Evolutionary conservation across 2,888 invertebrate genomes (phyloP), one percentile per base, ranked within the genome.

Genomic region (Drosophila nr. perissopoda): DNA sequence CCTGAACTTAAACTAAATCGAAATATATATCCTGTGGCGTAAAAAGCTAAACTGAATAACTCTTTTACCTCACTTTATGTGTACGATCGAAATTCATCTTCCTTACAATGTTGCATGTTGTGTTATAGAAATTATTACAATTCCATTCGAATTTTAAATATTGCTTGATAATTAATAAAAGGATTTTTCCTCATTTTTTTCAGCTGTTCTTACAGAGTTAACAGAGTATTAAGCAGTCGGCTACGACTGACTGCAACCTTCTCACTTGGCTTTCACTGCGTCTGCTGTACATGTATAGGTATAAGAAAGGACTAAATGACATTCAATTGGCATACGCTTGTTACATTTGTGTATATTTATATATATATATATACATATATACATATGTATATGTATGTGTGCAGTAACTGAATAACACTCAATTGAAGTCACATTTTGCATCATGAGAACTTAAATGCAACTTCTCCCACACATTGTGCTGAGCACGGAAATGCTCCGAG

Each of bases 251-350:
- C 16, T 25, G 4, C 16, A 8, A 27, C 8, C 4, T 34, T 3
- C 34, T 16, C 25, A 34, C 34, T 10, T 54, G 18, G 27, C 36
- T 11, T 54, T 18, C 11, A 54, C 36, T 54, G 25, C 36, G 45
- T 45, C 25, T 25, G 45, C 45, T 16, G 25, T 16, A 5, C 21
- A 21, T 42, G n/a, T 0, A 40, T 21, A 21, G 21, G 53, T 25
- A 27, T 4, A 11, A 25, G 53, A 21, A 27, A 18, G 54, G 25
- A 27, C 25, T 54, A 36, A 36, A 16, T 51, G 48, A 70, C 70
- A 75, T 80, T 73, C 65, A 73, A 77, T 73, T 73, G 52, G 62
- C 61, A 52, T 54, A 51, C 48, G 57, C 25, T 33, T 27, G 16
- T 31, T 16, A 36, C n/a, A 31, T 21, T 48, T 25, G n/a, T 31